Evolutionary conservation across 2,113 vertebrate species (phyloP).

Genomic region (Aviceda subcristata): DNA sequence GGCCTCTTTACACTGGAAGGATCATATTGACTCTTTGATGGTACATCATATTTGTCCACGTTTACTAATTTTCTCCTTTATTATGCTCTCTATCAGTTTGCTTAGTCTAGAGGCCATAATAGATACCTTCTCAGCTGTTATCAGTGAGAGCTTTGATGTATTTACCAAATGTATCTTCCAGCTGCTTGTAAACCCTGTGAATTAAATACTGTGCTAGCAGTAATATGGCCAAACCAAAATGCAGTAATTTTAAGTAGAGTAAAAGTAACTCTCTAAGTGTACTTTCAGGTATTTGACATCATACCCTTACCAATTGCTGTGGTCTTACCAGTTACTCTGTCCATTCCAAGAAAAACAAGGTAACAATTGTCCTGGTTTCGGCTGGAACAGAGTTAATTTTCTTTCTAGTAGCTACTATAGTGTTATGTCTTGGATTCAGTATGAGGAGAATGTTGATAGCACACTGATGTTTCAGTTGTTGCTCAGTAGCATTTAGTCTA

Average conservation of each 20-base stretch:
- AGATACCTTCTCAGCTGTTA: neutral
- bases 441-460: too few relatives aligned
- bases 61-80: neutral
- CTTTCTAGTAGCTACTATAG: too few relatives aligned
- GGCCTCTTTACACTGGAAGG: neutral
- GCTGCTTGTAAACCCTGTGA: neutral
- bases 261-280: neutral
- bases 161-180: neutral
- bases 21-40: neutral
- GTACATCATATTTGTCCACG: neutral
- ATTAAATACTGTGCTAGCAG: neutral
- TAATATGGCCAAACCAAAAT: neutral
- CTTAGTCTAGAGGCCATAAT: neutral
- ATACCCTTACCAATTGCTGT: neutral
- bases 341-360: neutral
- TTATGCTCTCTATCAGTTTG: neutral
- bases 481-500: too few relatives aligned
- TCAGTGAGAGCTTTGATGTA: neutral
- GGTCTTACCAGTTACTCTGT: neutral
- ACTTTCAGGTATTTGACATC: neutral
- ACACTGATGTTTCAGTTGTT: too few relatives aligned
- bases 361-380: neutral
- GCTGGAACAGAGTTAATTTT: too few relatives aligned
- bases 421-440: too few relatives aligned
- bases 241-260: neutral